Conservation (phyloP, 2,113 vertebrate genomes). For the Pelecanoides urinatrix region DNA sequence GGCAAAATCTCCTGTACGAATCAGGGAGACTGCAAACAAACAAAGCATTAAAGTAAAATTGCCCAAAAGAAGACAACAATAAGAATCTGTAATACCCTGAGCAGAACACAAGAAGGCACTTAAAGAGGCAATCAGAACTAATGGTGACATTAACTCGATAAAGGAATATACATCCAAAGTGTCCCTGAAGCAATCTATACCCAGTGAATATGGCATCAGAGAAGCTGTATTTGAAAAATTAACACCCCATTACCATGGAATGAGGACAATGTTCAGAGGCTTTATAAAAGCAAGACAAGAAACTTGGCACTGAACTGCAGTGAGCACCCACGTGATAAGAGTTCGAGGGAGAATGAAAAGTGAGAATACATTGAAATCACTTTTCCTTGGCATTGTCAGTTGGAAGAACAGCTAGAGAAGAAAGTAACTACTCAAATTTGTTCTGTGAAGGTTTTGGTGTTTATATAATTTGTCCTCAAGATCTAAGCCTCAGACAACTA, state of each 20-base stretch:
- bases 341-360: neutral
- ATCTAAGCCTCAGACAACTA: neutral
- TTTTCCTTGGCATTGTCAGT: neutral
- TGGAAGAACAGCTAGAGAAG: neutral
- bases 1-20: conserved; percentile 52
- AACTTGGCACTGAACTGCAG: conserved; percentile 1
- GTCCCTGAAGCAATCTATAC: conserved; percentile 59
- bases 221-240: conserved; percentile 57
- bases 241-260: conserved; percentile 34
- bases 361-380: neutral
- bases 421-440: neutral
- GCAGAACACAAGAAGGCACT: conserved; percentile 46
- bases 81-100: conserved; percentile 53
- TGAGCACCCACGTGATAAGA: neutral
- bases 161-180: conserved; percentile 50
- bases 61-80: conserved; percentile 52
- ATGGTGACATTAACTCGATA: conserved; percentile 65
- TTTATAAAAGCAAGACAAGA: conserved; percentile 9
- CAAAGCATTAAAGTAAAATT: conserved; percentile 70
- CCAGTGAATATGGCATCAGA: neutral
- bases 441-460: neutral
- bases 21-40: conserved; percentile 54
- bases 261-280: neutral
- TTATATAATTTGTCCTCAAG: neutral
- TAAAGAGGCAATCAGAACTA: conserved; percentile 67